Evolutionary conservation across 2,797 vertebrate species (phyloP).

Genomic region (Neomorphus geoffroyi): DNA sequence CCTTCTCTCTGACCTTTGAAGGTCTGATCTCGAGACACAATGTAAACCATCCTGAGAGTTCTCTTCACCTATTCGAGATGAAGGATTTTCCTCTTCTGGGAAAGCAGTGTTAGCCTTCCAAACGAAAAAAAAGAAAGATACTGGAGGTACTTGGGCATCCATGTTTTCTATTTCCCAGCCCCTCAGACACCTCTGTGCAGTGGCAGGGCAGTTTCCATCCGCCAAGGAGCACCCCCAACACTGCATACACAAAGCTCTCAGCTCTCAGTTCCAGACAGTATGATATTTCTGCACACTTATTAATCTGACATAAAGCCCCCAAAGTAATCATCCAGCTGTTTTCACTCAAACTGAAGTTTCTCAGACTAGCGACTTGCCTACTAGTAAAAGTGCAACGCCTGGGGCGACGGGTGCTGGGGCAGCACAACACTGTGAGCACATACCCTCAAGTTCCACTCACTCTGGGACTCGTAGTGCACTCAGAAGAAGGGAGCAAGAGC

Average conservation of each 20-base stretch:
- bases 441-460: neutral
- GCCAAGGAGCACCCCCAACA: neutral
- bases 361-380: neutral
- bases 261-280: neutral
- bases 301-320: neutral
- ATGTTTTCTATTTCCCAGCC: neutral
- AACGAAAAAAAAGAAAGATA: neutral
- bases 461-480: neutral
- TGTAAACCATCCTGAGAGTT: conserved; percentile 1
- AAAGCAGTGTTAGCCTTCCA: neutral
- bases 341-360: neutral
- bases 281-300: neutral
- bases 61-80: neutral
- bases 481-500: neutral
- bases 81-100: neutral
- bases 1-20: conserved; percentile 38
- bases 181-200: neutral
- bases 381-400: neutral
- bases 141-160: neutral
- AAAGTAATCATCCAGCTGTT: neutral
- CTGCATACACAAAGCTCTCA: neutral
- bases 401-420: fast-evolving
- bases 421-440: neutral
- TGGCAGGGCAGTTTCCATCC: neutral
- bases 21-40: neutral